Conservation (phyloP, 2,797 vertebrate species). For the Arctocebus calabarensis region DNA sequence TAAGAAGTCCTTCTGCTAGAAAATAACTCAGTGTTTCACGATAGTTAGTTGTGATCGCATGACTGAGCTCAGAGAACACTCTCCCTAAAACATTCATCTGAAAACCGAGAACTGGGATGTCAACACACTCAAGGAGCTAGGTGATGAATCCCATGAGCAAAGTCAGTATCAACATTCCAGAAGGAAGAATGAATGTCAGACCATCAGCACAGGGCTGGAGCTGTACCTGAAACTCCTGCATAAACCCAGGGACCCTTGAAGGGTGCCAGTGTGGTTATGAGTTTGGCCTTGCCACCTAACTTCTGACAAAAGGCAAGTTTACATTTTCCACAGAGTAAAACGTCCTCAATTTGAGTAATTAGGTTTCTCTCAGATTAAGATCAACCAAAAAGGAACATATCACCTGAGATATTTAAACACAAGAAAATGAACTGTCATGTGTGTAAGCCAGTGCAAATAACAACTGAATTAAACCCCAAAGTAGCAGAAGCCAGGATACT, state of each 20-base stretch:
- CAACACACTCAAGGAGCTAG: background rate
- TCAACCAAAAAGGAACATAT: background rate
- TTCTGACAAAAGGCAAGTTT: background rate
- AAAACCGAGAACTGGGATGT: background rate
- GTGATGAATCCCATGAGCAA: background rate
- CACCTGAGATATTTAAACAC: background rate
- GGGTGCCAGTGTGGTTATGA: background rate
- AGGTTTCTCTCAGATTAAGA: constrained; percentile 30
- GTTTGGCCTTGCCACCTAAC: background rate
- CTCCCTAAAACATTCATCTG: background rate
- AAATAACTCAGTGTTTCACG: background rate
- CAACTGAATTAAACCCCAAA: background rate
- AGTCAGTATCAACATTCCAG: background rate
- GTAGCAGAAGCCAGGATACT: background rate
- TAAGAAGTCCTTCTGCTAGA: background rate
- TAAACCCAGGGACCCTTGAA: background rate
- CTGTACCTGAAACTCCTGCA: background rate
- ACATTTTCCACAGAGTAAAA: constrained; percentile 2
- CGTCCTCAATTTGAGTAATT: background rate
- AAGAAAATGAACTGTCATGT: background rate
- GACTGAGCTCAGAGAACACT: background rate
- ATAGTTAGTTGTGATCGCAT: background rate
- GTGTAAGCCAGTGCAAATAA: background rate
- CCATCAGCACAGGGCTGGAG: background rate
- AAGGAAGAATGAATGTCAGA: background rate